A percentile compares a stretch with the other conserved stretches of the same genome.
Evolutionary conservation across 2,113 vertebrate species (phyloP).

Genomic region (Caranx melampygus): DNA sequence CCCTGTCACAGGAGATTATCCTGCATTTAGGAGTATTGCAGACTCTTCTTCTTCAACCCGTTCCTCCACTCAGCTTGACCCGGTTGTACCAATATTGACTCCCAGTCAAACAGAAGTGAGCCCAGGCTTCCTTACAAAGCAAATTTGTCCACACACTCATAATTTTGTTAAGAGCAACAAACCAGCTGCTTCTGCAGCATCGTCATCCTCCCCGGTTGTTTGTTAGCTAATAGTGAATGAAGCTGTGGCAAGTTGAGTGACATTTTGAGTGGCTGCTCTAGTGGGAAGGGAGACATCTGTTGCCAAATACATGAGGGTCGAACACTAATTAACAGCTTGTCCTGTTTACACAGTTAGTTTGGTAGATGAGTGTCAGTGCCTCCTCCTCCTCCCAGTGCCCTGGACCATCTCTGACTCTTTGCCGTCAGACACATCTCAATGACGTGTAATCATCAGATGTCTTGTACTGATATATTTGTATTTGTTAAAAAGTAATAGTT

Average conservation of each 20-base stretch:
- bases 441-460: background rate
- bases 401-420: background rate
- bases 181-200: constrained; percentile 35
- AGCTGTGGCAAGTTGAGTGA: constrained; percentile 48
- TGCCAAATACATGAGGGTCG: constrained; percentile 60
- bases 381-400: constrained; percentile 22
- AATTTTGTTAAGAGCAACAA: constrained; percentile 26
- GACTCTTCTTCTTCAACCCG: background rate
- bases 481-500: background rate
- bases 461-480: background rate
- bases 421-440: background rate
- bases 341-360: constrained; percentile 59
- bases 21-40: background rate
- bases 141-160: constrained; percentile 6
- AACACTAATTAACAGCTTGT: constrained; percentile 65
- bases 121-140: constrained; percentile 5
- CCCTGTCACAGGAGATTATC: background rate
- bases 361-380: constrained; percentile 14
- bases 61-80: background rate
- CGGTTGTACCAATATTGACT: constrained; percentile 4
- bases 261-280: constrained; percentile 58
- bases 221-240: constrained; percentile 53
- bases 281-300: constrained; percentile 60
- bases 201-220: constrained; percentile 43
- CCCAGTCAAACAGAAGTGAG: background rate